Percentiles rank a stretch among this genome's conserved stretches.
These are phyloP conservation scores for Natator depressus DNA, from an alignment of 2,113 vertebrate species.

Conservation along the genomic window DNA sequence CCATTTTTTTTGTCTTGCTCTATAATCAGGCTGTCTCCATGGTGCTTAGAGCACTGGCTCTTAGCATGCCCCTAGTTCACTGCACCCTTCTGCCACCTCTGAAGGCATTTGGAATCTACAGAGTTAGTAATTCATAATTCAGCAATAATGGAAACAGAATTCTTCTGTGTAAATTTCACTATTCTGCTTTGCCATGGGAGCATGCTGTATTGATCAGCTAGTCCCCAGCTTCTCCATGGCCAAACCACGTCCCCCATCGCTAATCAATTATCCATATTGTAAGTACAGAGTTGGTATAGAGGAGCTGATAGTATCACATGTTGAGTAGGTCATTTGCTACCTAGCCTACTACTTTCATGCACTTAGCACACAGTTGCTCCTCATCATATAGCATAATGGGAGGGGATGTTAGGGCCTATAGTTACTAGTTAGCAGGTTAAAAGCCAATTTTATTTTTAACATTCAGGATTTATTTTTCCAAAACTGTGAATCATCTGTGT, in stretches of 20 bases:
- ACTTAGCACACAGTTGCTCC: background rate
- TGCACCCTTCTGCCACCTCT: fast-evolving
- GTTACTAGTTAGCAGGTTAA: constrained; percentile 16
- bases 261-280: background rate
- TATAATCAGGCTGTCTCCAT: background rate
- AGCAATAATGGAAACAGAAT: background rate
- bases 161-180: background rate
- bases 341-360: background rate
- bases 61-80: background rate
- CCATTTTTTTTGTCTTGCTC: background rate
- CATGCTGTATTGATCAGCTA: background rate
- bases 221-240: background rate
- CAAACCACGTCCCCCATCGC: background rate
- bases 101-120: background rate
- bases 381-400: background rate
- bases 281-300: fast-evolving
- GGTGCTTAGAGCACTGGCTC: background rate
- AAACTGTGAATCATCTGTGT: constrained; percentile 16
- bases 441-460: background rate
- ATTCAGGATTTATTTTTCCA: constrained; percentile 20
- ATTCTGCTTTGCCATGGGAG: background rate
- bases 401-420: constrained; percentile 6
- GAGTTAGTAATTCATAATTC: background rate
- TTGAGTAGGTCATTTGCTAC: background rate
- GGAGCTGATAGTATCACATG: fast-evolving